Percentiles rank a stretch among this genome's conserved stretches.
Evolutionary conservation across 2,113 vertebrate species (phyloP).

Genomic region (Solenodon paradoxus): DNA sequence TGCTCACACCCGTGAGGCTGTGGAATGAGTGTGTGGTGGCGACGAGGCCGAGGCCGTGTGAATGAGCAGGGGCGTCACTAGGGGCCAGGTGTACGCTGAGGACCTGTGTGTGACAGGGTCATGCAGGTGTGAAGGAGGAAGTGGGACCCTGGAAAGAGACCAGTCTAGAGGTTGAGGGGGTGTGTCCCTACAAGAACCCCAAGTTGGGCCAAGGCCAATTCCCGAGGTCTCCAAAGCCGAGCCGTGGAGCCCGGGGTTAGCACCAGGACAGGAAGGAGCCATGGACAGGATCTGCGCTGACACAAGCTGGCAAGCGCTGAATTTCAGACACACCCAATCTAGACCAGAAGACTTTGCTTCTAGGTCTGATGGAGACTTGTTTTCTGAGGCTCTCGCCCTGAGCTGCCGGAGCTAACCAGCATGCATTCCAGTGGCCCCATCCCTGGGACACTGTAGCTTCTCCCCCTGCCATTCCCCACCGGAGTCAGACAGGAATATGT

Average conservation of each 20-base stretch:
- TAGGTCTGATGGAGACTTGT: background rate
- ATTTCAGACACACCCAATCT: background rate
- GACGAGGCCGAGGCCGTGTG: background rate
- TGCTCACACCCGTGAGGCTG: background rate
- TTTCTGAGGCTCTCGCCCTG: background rate
- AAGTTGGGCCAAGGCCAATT: background rate
- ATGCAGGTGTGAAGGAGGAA: background rate
- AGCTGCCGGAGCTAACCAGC: background rate
- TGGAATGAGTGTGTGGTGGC: background rate
- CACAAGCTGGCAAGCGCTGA: background rate
- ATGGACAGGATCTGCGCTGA: fast-evolving
- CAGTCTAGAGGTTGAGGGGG: too few species aligned
- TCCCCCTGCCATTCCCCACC: background rate
- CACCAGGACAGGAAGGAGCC: background rate
- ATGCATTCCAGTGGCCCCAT: background rate
- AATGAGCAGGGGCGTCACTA: fast-evolving
- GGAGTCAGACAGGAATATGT: background rate
- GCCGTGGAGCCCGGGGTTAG: background rate
- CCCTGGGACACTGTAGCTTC: background rate
- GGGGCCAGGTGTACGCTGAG: background rate
- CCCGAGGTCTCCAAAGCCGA: background rate
- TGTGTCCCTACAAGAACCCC: background rate
- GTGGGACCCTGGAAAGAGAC: background rate
- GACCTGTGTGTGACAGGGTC: background rate
- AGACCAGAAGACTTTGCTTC: background rate